phyloP scores from a whole-genome alignment of 2,797 vertebrate species.

The Peromyscus melanophrys region DNA sequence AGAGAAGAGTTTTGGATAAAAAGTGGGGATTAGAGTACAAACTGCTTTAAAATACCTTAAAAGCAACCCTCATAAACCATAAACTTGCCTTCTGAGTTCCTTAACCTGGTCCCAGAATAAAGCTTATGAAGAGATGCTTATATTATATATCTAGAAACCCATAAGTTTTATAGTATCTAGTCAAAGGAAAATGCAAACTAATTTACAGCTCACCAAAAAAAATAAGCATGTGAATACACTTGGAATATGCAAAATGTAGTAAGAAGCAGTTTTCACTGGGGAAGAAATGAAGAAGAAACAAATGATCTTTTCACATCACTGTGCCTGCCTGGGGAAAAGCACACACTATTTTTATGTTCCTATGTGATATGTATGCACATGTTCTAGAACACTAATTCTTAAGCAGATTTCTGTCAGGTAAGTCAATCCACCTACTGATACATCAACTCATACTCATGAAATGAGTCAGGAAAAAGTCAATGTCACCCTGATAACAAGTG shows the following conservation, averaged over 20 bases:
- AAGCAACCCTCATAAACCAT: background rate
- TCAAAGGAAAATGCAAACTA: background rate
- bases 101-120: background rate
- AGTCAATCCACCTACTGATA: background rate
- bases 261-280: background rate
- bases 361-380: background rate
- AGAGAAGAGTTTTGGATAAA: background rate
- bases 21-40: background rate
- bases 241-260: background rate
- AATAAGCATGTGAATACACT: background rate
- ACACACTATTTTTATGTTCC: background rate
- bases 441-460: background rate
- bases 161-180: background rate
- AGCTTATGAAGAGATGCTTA: background rate
- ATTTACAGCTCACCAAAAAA: background rate
- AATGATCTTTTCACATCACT: too few relatives aligned
- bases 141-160: background rate
- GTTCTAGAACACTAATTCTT: background rate
- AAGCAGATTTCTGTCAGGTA: background rate
- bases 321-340: background rate
- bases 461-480: background rate
- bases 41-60: background rate
- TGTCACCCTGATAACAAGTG: background rate
- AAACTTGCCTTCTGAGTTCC: background rate
- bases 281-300: background rate